Conservation (phyloP, 1,140 invertebrate species). For the Cydia fagiglandana region DNA sequence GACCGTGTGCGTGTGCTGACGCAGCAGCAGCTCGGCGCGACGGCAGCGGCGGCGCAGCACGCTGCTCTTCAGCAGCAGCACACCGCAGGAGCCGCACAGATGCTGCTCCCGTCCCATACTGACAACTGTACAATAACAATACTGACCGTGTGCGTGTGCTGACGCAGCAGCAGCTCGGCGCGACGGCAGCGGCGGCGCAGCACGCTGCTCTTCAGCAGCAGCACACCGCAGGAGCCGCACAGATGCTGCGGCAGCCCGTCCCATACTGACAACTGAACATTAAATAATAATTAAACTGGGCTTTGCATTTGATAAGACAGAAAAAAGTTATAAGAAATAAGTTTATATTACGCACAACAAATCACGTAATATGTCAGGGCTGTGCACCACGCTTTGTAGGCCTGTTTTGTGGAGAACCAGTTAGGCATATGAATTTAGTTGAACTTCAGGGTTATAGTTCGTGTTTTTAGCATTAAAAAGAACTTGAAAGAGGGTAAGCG, state of each 20-base stretch:
- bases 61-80: not conserved
- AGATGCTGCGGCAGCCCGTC: constrained; percentile 10
- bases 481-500: no score
- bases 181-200: constrained; percentile 2
- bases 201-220: not conserved
- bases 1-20: not conserved
- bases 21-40: not conserved
- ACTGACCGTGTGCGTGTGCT: not conserved
- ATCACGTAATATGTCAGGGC: no score
- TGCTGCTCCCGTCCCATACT: constrained; percentile 21
- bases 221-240: constrained; percentile 4
- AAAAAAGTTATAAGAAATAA: no score
- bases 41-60: constrained; percentile 3
- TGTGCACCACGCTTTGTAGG: no score
- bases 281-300: not conserved
- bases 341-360: no score
- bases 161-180: not conserved
- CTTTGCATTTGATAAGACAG: not conserved
- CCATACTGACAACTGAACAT: constrained; percentile 15
- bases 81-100: constrained; percentile 1
- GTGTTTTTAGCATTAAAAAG: no score
- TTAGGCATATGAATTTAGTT: no score
- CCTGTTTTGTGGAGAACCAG: no score
- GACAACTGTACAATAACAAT: no score
- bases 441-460: no score